Evolutionary conservation across 92 coral and sea anemone species (phyloP).

Genomic region (Porites rus): DNA sequence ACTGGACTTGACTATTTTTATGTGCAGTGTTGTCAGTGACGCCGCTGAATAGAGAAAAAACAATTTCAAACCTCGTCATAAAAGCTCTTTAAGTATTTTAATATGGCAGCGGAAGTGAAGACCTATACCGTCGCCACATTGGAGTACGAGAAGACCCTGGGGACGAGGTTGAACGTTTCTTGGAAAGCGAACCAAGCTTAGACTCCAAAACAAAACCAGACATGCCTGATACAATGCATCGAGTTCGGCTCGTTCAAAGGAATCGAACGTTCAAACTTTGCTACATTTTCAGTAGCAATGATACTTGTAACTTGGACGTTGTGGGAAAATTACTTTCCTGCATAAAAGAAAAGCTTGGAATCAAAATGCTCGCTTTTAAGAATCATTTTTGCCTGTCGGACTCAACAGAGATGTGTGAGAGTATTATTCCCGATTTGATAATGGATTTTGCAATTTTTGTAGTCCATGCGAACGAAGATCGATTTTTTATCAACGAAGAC

Average conservation of each 20-base stretch:
- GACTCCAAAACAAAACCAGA: not conserved
- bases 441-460: slow-evolving; percentile 67
- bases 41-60: too few species aligned
- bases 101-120: too few species aligned
- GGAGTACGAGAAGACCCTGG: too few species aligned
- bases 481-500: slow-evolving; percentile 63
- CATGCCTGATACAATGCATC: not conserved
- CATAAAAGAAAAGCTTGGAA: slow-evolving; percentile 14
- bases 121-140: too few species aligned
- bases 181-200: not conserved
- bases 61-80: too few species aligned
- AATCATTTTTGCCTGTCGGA: slow-evolving; percentile 57
- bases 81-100: too few species aligned
- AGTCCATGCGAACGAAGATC: slow-evolving; percentile 76
- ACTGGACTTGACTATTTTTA: too few species aligned
- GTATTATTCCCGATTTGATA: not conserved
- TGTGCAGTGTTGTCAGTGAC: too few species aligned
- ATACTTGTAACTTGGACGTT: slow-evolving; percentile 53
- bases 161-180: not conserved
- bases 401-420: slow-evolving; percentile 38
- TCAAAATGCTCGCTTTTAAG: slow-evolving; percentile 24
- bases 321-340: slow-evolving; percentile 59
- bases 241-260: not conserved
- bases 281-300: slow-evolving; percentile 82
- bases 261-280: not conserved